Evolutionary conservation across 2,888 invertebrate genomes (phyloP), one percentile per base, ranked within the genome.

Genomic region (Formica aserva): DNA sequence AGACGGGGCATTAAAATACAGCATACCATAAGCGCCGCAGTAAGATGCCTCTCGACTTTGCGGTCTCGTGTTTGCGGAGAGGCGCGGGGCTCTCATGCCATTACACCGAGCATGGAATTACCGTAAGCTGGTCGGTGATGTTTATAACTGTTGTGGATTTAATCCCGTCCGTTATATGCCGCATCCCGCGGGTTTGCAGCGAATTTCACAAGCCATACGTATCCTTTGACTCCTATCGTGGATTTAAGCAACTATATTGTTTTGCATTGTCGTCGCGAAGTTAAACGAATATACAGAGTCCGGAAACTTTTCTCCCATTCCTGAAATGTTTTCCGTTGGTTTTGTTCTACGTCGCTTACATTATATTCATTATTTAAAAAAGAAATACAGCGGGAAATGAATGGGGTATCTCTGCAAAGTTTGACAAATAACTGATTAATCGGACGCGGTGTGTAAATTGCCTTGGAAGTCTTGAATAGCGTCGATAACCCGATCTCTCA

Each of bases 61-160:
- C 78, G 88, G 89, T 85, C 74, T 80, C 82, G 38, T 83, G 78
- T 89, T 78, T 84, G 82, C 78, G 60, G 78, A 66, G 67, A 82
- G 84, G 18, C 76, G 76, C 84, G 76, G 71, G 52, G 69, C 60
- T 72, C 63, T 72, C 84, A 71, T 88, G 78, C 84, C 66, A 82
- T 86, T 87, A 86, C 78, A 86, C 72, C 66, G 29, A 66, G 65
- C 86, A 83, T 41, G 89, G 89, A 89, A 89, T 89, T 89, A 89
- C 84, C 82, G 77, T 89, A 86, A 88, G 86, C 89, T 77, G 87
- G 63, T 86, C 83, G 86, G 71, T 76, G 87, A 89, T 89, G 87
- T 88, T 88, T 88, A 89, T 87, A 85, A 89, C 89, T 89, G 87
- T 82, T 78, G 57, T 38, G 87, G 87, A 85, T 89, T 88, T 88